Percentiles rank a stretch among this genome's conserved stretches.
Conservation (phyloP, 2,888 invertebrate genomes). For the Esperia sulphurella region DNA sequence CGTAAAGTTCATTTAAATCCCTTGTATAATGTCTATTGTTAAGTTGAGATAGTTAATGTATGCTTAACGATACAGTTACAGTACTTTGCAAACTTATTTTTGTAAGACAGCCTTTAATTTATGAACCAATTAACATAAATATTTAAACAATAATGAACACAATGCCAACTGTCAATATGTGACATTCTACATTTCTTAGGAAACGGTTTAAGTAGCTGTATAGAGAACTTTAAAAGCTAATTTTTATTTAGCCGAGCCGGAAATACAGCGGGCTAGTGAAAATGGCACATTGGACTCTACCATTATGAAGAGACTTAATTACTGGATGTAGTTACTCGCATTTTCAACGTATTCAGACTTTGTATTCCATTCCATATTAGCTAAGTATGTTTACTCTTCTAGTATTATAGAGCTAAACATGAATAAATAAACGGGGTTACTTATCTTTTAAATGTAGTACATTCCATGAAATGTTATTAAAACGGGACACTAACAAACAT, state of each 20-base stretch:
- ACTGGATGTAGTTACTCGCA: background rate
- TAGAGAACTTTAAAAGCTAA: constrained; percentile 4
- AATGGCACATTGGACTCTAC: constrained; percentile 24
- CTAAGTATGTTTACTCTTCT: background rate
- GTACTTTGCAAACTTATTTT: background rate
- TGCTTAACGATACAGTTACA: too few relatives aligned
- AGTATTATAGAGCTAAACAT: background rate
- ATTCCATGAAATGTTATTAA: too few relatives aligned
- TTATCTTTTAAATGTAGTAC: too few relatives aligned
- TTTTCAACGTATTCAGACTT: too few relatives aligned
- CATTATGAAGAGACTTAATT: background rate
- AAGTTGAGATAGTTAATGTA: too few relatives aligned
- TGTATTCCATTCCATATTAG: too few relatives aligned
- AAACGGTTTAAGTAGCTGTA: constrained; percentile 1
- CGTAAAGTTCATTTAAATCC: too few relatives aligned
- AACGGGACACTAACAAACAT: too few relatives aligned
- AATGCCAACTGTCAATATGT: background rate
- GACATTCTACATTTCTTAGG: background rate
- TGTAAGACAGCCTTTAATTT: background rate
- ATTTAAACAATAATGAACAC: background rate
- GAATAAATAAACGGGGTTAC: too few relatives aligned
- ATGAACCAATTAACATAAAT: background rate
- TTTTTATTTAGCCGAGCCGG: constrained; percentile 42
- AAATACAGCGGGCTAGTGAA: constrained; percentile 33
- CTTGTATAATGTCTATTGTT: too few relatives aligned